Evolutionary conservation across 2,888 invertebrate genomes (phyloP).

Genomic region (Zele albiditarsus): DNA sequence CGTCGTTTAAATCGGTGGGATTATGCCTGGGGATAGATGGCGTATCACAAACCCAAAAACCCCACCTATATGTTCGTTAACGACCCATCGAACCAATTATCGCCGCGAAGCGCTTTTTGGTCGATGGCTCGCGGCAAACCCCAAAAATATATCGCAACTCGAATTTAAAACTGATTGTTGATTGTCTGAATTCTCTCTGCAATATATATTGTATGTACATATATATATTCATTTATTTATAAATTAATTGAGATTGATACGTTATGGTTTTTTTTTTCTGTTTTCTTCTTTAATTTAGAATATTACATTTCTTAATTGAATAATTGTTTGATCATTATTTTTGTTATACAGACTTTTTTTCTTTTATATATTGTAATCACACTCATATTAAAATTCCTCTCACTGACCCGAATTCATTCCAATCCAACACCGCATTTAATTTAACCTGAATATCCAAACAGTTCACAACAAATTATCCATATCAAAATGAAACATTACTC

Average conservation of each 20-base stretch:
- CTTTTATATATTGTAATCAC: too few species aligned
- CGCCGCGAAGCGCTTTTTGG: conserved; percentile 22
- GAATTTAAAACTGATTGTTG: not conserved
- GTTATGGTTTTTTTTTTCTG: not conserved
- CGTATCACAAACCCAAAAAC: conserved; percentile 40
- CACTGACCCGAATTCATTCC: too few species aligned
- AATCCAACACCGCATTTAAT: too few species aligned
- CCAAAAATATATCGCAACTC: conserved; percentile 10
- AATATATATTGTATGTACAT: not conserved
- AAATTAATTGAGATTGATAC: not conserved
- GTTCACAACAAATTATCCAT: too few species aligned
- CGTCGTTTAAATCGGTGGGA: conserved; percentile 49
- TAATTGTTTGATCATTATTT: not conserved
- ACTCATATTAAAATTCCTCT: too few species aligned
- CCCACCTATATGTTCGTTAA: conserved; percentile 48
- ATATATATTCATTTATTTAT: not conserved
- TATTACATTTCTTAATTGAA: not conserved
- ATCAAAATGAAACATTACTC: too few species aligned
- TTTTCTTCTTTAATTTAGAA: not conserved
- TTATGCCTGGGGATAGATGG: conserved; percentile 48
- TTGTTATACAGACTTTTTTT: too few species aligned
- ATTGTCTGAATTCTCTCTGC: not conserved
- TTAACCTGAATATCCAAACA: too few species aligned
- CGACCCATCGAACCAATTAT: conserved; percentile 54
- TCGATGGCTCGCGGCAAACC: not conserved